A percentile compares a stretch with the other conserved stretches of the same genome.
These are phyloP conservation scores for Nomada fabriciana DNA, from an alignment of 2,888 invertebrate species.

Conservation along the genomic window DNA sequence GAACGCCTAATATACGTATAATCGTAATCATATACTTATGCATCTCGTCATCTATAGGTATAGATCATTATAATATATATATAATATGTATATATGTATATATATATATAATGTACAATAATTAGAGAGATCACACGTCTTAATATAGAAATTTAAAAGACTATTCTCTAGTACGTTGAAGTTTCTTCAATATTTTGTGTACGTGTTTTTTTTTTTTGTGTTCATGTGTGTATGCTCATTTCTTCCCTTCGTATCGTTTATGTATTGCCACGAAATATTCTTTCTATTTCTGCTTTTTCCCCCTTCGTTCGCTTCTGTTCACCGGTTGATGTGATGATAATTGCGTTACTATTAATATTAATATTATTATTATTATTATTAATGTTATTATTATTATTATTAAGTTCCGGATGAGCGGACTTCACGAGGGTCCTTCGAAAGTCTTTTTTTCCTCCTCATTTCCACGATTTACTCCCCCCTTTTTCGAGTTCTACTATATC, in stretches of 20 bases:
- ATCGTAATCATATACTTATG: slow-evolving; percentile 75
- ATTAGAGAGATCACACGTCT: slow-evolving; percentile 85
- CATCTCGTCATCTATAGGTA: slow-evolving; percentile 79
- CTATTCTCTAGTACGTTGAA: slow-evolving; percentile 83
- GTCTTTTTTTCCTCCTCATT: slow-evolving; percentile 53
- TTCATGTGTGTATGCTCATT: slow-evolving; percentile 61
- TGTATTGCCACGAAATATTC: slow-evolving; percentile 63
- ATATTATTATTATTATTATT: slow-evolving; percentile 29
- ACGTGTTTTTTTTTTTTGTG: slow-evolving; percentile 22
- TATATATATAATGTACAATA: slow-evolving; percentile 82
- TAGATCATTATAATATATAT: slow-evolving; percentile 79
- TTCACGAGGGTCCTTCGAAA: slow-evolving; percentile 73
- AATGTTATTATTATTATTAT: slow-evolving; percentile 53
- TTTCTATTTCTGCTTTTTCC: not conserved
- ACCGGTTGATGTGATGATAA: slow-evolving; percentile 47
- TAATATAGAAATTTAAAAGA: slow-evolving; percentile 84
- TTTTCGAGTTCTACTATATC: slow-evolving; percentile 80
- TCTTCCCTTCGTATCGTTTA: slow-evolving; percentile 57
- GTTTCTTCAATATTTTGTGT: slow-evolving; percentile 59
- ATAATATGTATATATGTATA: slow-evolving; percentile 75
- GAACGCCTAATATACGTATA: slow-evolving; percentile 75
- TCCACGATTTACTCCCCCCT: slow-evolving; percentile 2
- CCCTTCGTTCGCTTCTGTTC: slow-evolving; percentile 4
- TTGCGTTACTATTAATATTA: slow-evolving; percentile 45
- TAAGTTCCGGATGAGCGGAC: slow-evolving; percentile 78